Evolutionary conservation across 2,797 vertebrate species (phyloP), one percentile per base, ranked within the genome.

Genomic region (Coilia nasus): DNA sequence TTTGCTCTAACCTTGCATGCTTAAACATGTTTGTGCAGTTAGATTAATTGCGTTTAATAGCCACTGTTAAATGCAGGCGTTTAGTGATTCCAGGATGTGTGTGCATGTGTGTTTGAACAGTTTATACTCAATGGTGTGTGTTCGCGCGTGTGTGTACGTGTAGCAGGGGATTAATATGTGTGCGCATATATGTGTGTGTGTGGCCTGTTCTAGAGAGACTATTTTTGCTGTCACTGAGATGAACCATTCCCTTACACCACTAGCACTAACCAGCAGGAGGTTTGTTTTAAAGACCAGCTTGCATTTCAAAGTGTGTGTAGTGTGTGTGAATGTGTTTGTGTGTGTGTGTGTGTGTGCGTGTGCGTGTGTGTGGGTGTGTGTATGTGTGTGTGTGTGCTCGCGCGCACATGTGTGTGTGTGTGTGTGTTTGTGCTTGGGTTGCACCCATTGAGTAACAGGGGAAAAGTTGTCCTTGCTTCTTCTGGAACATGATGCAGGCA

Each of bases 21-120:
- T 91, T 92, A 91, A 86, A 93, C 91, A 92, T 95, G 93, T 93
- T 92, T 92, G 90, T 86, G 47, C 93, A 90, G 92, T 93, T 93
- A 91, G 89, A 95, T 95, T 94, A 94, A 93, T 93, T 92, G 93
- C 87, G 21, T 94, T 94, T 94, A 95, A 94, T 94, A 91, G 92
- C 91, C 88, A 91, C 93, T 93, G 93, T 93, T 94, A 94, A 94
- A 95, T 86, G 91, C 92, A 92, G 93, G 92, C 93, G 93, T 91
- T 91, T 93, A 90, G 91, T 90, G 89, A 91, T 93, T 92, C 91
- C 91, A 91, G 91, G 87, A 91, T 90, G 81, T 91, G 86, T 89
- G 87, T 88, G 85, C 64, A 14, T 83, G 83, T 82, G 75, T 31
- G 86, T 83, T 78, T 78, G 71, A 78, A 78, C 71, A 41, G 71